Conservation (phyloP, 2,888 invertebrate genomes). For the Phania funesta region DNA sequence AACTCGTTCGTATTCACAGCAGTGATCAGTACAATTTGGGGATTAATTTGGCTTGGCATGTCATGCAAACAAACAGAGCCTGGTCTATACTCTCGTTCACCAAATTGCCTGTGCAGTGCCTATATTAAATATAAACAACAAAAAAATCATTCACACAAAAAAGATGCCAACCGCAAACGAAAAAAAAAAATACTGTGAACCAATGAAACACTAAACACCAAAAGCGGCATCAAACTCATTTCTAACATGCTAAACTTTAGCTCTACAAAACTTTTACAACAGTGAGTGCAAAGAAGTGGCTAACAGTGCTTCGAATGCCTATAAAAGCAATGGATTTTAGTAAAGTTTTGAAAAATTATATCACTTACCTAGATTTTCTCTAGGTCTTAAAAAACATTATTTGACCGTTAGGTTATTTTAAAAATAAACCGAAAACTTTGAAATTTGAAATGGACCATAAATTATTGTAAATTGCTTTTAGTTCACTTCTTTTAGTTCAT, state of each 20-base stretch:
- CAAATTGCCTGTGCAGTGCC: slow-evolving; percentile 41
- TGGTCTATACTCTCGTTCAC: slow-evolving; percentile 42
- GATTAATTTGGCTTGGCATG: slow-evolving; percentile 73
- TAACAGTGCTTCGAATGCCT: slow-evolving; percentile 26
- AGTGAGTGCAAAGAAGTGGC: slow-evolving; percentile 33
- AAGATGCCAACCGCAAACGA: slow-evolving; percentile 43
- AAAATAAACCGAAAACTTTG: too few species aligned
- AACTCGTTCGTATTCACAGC: slow-evolving; percentile 58
- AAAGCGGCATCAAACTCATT: slow-evolving; percentile 63
- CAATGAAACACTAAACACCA: slow-evolving; percentile 58
- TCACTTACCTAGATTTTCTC: too few species aligned
- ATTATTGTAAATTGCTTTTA: too few species aligned
- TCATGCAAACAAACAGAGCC: slow-evolving; percentile 73
- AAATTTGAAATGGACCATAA: too few species aligned
- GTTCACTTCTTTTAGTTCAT: too few species aligned
- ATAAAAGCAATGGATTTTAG: not conserved
- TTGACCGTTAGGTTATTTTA: too few species aligned
- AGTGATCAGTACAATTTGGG: slow-evolving; percentile 64
- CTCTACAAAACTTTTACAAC: slow-evolving; percentile 68
- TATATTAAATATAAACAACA: slow-evolving; percentile 20
- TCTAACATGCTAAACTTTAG: slow-evolving; percentile 68
- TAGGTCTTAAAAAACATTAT: too few species aligned
- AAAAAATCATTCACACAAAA: slow-evolving; percentile 8
- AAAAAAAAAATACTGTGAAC: slow-evolving; percentile 43
- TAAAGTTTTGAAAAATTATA: too few species aligned